These are phyloP conservation scores for Seladonia tumulorum DNA, from an alignment of 2,888 invertebrate species.

Conservation along the genomic window DNA sequence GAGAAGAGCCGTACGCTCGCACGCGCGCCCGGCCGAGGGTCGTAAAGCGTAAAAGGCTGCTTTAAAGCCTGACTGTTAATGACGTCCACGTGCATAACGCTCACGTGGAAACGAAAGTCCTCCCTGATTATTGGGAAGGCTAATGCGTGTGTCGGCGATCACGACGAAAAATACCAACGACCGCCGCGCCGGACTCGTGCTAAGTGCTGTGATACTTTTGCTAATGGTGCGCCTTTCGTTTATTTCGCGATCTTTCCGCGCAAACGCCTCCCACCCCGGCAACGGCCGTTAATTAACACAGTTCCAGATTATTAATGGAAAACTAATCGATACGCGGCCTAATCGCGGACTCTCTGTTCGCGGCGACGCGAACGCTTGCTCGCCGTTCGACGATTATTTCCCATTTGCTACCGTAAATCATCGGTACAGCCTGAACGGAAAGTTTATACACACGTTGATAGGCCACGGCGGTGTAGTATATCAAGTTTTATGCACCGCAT, in stretches of 20 bases:
- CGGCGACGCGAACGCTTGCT: neutral
- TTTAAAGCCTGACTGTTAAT: conserved; percentile 80
- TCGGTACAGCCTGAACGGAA: neutral
- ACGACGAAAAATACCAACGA: conserved; percentile 61
- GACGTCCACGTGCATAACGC: conserved; percentile 76
- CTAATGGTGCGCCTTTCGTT: conserved; percentile 58
- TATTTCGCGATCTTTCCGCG: conserved; percentile 50
- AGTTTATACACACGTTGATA: neutral
- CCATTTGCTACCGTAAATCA: neutral
- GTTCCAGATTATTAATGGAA: conserved; percentile 28
- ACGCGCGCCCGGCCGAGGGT: conserved; percentile 72
- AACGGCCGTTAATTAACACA: conserved; percentile 41
- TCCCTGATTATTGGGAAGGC: conserved; percentile 65
- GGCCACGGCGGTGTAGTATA: no score
- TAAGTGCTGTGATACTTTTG: conserved; percentile 62
- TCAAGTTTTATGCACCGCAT: no score
- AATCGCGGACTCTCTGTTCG: neutral
- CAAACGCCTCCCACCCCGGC: conserved; percentile 21
- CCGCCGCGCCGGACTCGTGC: conserved; percentile 5
- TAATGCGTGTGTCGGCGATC: conserved; percentile 66
- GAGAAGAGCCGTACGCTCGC: conserved; percentile 51
- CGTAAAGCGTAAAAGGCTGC: conserved; percentile 81
- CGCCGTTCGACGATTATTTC: neutral
- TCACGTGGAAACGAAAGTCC: conserved; percentile 69
- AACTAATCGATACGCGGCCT: conserved; percentile 19